Conservation (phyloP, 2,888 invertebrate genomes). For the Mesochorus sp. region DNA sequence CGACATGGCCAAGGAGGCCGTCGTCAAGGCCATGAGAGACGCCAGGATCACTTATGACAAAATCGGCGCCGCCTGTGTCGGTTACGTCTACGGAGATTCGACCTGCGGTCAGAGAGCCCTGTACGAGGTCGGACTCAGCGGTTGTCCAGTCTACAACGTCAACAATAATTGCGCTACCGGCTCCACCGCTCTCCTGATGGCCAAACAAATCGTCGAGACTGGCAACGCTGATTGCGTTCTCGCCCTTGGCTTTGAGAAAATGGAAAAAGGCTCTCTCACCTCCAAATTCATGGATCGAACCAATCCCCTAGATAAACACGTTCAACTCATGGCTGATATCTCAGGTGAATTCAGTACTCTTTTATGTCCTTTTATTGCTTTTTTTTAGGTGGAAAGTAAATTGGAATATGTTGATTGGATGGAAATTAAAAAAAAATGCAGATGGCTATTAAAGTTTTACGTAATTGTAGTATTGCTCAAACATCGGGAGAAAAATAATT, state of each 20-base stretch:
- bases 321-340: conserved; percentile 92
- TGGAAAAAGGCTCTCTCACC: conserved; percentile 95
- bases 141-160: conserved; percentile 98
- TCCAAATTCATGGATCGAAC: conserved; percentile 91
- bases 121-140: conserved; percentile 97
- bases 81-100: conserved; percentile 98
- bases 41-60: conserved; percentile 89
- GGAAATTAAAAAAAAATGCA: not conserved
- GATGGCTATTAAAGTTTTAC: no score
- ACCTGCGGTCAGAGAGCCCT: conserved; percentile 97
- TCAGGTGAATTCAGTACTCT: conserved; percentile 83
- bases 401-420: not conserved
- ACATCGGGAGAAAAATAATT: not conserved
- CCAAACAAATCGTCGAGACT: conserved; percentile 95
- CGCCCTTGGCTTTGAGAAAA: conserved; percentile 98
- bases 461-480: not conserved
- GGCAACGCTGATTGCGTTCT: conserved; percentile 94
- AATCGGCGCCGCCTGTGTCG: conserved; percentile 94
- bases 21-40: conserved; percentile 93
- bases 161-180: conserved; percentile 99
- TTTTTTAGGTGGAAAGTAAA: not conserved
- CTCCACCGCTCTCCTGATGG: conserved; percentile 94
- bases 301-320: conserved; percentile 94
- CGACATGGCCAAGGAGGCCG: conserved; percentile 96
- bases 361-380: not conserved